Evolutionary conservation across 30 jellyfish, hydroid and myxozoan species (phyloP).

Genomic region (Cassiopea xamachana): DNA sequence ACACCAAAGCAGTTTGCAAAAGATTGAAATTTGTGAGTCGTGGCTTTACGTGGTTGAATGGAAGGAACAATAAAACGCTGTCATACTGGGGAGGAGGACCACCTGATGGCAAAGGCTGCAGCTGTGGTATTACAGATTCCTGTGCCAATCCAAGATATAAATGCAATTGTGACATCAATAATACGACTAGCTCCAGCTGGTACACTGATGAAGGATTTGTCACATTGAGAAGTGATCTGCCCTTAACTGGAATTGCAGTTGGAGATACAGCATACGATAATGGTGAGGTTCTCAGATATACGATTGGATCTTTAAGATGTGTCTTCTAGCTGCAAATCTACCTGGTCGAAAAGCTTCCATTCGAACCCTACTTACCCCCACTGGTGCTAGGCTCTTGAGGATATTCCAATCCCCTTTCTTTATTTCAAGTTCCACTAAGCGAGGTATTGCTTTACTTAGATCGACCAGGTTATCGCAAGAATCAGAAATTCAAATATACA

Average conservation of each 20-base stretch:
- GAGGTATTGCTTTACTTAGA: no score
- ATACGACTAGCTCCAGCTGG: background rate
- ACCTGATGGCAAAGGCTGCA: conserved; percentile 25
- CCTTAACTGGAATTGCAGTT: conserved; percentile 55
- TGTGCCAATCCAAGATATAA: background rate
- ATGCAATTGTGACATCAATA: conserved; percentile 39
- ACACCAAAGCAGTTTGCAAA: conserved; percentile 17
- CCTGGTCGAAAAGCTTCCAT: no score
- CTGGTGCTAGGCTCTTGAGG: no score
- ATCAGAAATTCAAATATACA: no score
- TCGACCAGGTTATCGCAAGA: no score
- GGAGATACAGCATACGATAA: conserved; percentile 20
- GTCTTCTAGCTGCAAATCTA: background rate
- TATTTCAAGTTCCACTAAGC: no score
- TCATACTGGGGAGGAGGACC: conserved; percentile 53
- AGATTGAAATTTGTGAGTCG: conserved; percentile 28
- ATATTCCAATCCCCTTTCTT: no score
- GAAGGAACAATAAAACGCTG: conserved; percentile 11
- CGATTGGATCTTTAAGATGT: conserved; percentile 44
- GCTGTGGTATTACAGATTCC: background rate
- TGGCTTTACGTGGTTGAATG: conserved; percentile 32
- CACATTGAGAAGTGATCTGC: conserved; percentile 14
- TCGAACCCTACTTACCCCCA: no score
- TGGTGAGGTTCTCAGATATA: conserved; percentile 31
- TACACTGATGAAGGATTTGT: conserved; percentile 40